Percentiles rank a stretch among this genome's conserved stretches.
Conservation (phyloP, 2,797 vertebrate species). For the Sylvilagus floridanus region DNA sequence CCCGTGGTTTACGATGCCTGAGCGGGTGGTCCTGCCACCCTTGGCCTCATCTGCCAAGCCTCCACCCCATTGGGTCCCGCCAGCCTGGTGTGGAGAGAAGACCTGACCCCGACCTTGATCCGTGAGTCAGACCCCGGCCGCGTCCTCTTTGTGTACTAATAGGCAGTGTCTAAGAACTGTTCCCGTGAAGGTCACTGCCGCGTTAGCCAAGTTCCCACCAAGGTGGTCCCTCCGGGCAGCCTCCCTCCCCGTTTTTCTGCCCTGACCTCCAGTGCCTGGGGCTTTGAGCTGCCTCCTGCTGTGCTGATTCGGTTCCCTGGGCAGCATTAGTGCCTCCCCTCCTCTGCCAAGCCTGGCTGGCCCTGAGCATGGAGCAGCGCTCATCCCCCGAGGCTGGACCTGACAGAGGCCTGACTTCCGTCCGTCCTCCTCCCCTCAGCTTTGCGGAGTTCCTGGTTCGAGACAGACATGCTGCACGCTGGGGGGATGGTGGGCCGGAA, state of each 20-base stretch:
- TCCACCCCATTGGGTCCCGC: not conserved
- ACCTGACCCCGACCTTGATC: not conserved
- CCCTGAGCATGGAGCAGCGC: not conserved
- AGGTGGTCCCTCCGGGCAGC: not conserved
- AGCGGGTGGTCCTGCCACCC: conserved; percentile 27
- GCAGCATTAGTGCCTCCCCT: not conserved
- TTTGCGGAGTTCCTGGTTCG: not conserved
- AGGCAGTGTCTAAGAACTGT: not conserved
- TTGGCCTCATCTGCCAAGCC: not conserved
- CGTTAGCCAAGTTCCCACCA: not conserved
- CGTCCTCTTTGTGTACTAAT: not conserved
- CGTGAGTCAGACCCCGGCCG: not conserved
- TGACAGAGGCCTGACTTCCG: not conserved
- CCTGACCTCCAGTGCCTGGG: not conserved
- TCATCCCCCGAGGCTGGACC: not conserved
- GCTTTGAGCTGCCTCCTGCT: not conserved
- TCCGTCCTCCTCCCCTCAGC: not conserved
- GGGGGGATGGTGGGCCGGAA: not conserved
- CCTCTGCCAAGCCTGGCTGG: not conserved
- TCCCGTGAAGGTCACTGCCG: not conserved
- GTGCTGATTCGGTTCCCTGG: not conserved
- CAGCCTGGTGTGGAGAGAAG: not conserved
- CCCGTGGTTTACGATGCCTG: not conserved
- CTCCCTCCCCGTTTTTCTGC: not conserved
- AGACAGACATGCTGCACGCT: not conserved